A percentile compares a stretch with the other conserved stretches of the same genome.
phyloP scores from a whole-genome alignment of 1,140 invertebrate species.

The Heliothis virescens region DNA sequence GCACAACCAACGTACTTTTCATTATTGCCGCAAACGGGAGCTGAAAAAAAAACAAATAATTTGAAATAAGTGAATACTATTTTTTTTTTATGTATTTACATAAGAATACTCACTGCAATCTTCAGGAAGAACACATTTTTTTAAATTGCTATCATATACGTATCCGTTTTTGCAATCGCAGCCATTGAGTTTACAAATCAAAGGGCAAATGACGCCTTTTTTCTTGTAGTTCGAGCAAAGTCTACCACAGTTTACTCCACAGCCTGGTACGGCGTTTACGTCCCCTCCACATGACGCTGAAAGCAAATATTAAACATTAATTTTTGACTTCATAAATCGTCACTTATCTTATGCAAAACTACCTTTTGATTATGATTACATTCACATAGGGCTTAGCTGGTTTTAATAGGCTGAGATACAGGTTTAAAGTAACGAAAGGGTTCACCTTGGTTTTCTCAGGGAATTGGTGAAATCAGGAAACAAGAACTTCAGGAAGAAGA shows the following conservation, averaged over 20 bases:
- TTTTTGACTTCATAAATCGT: neutral
- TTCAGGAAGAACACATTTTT: slow-evolving; percentile 57
- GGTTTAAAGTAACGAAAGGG: too few species aligned
- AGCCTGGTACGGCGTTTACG: slow-evolving; percentile 56
- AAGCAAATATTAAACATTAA: neutral
- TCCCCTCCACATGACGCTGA: slow-evolving; percentile 59
- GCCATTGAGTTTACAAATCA: slow-evolving; percentile 53
- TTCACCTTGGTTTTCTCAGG: too few species aligned
- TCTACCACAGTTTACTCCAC: slow-evolving; percentile 56
- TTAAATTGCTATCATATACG: slow-evolving; percentile 51
- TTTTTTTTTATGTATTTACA: too few species aligned
- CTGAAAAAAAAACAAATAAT: neutral
- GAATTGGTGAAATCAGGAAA: too few species aligned
- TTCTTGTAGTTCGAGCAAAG: slow-evolving; percentile 50
- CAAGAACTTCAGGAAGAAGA: neutral
- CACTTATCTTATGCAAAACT: neutral
- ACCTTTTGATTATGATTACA: too few species aligned
- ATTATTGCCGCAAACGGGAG: slow-evolving; percentile 28
- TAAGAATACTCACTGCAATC: slow-evolving; percentile 57
- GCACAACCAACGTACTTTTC: slow-evolving; percentile 42
- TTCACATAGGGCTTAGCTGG: too few species aligned
- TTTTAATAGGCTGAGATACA: too few species aligned
- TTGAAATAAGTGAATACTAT: too few species aligned
- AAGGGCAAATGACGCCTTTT: slow-evolving; percentile 19
- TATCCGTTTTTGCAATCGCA: slow-evolving; percentile 59